A percentile compares a stretch with the other conserved stretches of the same genome.
Evolutionary conservation across 2,113 vertebrate species (phyloP).

Genomic region (Anguilla japonica): DNA sequence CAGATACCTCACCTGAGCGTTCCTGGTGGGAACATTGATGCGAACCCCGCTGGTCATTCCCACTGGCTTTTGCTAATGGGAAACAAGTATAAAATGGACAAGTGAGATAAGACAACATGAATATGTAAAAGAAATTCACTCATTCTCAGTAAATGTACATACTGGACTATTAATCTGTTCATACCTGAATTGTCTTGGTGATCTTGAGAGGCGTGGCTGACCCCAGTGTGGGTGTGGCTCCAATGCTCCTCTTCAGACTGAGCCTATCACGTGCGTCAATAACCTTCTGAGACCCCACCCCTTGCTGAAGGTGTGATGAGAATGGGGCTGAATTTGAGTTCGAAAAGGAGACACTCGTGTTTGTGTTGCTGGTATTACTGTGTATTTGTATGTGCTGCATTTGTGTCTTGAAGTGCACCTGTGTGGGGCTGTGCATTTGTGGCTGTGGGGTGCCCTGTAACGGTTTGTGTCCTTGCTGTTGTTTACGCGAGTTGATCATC

Average conservation of each 20-base stretch:
- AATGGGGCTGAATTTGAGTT: conserved; percentile 49
- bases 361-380: conserved; percentile 37
- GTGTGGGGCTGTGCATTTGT: conserved; percentile 33
- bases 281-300: conserved; percentile 75
- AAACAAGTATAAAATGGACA: neutral
- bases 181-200: conserved; percentile 96
- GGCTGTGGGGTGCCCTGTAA: conserved; percentile 37
- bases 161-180: neutral
- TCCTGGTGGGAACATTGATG: conserved; percentile 40
- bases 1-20: conserved; percentile 51
- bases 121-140: no score
- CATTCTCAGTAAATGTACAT: neutral
- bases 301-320: conserved; percentile 50
- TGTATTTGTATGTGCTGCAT: conserved; percentile 68
- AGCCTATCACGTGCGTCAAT: conserved; percentile 90
- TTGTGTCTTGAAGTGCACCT: conserved; percentile 43
- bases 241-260: conserved; percentile 83
- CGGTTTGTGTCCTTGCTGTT: conserved; percentile 53
- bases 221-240: conserved; percentile 61
- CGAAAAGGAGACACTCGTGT: conserved; percentile 26
- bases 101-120: neutral
- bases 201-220: conserved; percentile 80
- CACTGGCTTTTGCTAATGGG: conserved; percentile 65
- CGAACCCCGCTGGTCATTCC: conserved; percentile 62
- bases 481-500: conserved; percentile 93